Conservation (phyloP, 2,797 vertebrate genomes). For the Bradypodion ventrale region DNA sequence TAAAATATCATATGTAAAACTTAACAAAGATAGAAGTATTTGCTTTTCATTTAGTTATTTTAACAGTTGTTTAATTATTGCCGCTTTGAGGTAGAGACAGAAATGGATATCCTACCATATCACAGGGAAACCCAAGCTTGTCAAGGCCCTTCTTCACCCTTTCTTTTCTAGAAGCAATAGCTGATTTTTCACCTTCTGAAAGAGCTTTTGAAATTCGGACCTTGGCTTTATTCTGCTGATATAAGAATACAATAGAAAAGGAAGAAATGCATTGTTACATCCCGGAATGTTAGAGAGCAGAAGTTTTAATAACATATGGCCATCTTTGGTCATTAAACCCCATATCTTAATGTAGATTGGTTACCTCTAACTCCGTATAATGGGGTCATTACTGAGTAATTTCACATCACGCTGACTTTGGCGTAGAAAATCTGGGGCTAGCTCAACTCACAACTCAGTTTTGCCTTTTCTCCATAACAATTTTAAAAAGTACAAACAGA, state of each 20-base stretch:
- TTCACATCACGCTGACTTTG: too few relatives aligned
- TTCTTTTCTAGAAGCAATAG: constrained; percentile 1
- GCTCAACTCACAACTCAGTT: too few relatives aligned
- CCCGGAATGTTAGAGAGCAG: too few relatives aligned
- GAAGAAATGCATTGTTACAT: background rate
- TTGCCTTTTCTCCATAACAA: too few relatives aligned
- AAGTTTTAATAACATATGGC: background rate
- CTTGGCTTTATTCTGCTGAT: background rate
- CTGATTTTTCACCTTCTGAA: constrained; percentile 14
- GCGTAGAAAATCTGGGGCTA: too few relatives aligned
- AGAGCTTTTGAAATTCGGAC: constrained; percentile 17
- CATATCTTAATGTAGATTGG: background rate
- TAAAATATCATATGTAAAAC: background rate
- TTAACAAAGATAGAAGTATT: background rate
- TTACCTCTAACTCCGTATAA: background rate
- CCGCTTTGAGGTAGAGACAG: background rate
- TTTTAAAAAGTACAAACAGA: too few relatives aligned
- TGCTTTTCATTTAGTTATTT: background rate
- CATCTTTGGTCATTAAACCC: background rate
- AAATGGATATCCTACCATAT: constrained; percentile 7
- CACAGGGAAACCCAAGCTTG: background rate
- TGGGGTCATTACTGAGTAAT: background rate
- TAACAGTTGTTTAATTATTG: background rate
- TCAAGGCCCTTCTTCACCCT: constrained; percentile 13
- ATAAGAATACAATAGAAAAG: background rate